Evolutionary conservation across 2,888 invertebrate genomes (phyloP).

Genomic region (Nephrotoma guestfalica): DNA sequence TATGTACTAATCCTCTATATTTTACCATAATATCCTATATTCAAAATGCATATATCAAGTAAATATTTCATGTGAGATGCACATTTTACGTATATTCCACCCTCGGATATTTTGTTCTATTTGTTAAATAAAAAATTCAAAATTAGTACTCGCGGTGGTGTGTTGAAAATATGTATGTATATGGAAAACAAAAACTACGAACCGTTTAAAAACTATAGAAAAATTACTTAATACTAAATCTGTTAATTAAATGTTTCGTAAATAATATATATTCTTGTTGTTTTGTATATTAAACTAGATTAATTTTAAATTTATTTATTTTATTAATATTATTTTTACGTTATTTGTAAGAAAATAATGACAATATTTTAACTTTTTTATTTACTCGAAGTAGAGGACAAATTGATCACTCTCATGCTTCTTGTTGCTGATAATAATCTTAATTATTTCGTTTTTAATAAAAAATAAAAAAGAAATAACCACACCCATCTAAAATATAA

Average conservation of each 20-base stretch:
- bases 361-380: background rate
- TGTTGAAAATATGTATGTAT: background rate
- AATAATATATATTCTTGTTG: background rate
- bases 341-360: background rate
- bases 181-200: background rate
- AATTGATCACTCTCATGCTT: background rate
- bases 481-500: background rate
- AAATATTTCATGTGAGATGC: background rate
- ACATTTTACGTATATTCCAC: background rate
- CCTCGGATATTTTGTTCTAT: background rate
- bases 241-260: background rate
- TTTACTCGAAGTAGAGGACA: background rate
- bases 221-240: background rate
- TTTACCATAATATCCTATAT: background rate
- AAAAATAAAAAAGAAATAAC: background rate
- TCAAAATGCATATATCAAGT: background rate
- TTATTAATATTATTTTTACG: background rate
- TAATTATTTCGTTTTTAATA: background rate
- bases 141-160: background rate
- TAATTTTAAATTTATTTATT: background rate
- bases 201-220: background rate
- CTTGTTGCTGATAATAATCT: background rate
- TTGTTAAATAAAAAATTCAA: background rate
- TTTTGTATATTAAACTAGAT: background rate
- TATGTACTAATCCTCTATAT: background rate